phyloP scores from a whole-genome alignment of 2,797 vertebrate genomes.

The Dipus sagitta region DNA sequence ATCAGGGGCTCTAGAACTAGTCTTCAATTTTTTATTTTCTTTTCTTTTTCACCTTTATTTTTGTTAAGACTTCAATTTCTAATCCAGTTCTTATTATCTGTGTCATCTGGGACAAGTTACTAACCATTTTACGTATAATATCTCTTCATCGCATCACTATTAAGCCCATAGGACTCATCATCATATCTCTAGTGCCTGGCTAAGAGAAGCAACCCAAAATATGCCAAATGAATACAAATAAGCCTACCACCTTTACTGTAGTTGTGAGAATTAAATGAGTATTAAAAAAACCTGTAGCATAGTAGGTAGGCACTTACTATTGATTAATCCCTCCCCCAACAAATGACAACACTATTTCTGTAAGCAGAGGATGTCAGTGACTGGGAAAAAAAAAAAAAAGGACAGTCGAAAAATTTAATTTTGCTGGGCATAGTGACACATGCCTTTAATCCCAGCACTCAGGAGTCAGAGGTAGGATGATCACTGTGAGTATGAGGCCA shows the following conservation, averaged over 20 bases:
- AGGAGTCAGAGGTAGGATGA: no score
- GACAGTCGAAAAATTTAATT: not conserved
- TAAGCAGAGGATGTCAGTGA: slow-evolving; percentile 39
- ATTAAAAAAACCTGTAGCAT: slow-evolving; percentile 19
- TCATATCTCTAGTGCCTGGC: slow-evolving; percentile 1
- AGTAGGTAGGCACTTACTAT: slow-evolving; percentile 23
- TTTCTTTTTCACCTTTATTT: no score
- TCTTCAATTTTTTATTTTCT: no score
- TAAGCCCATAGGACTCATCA: slow-evolving; percentile 40
- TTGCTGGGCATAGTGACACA: no score
- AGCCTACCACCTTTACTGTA: slow-evolving; percentile 20
- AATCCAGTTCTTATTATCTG: slow-evolving; percentile 64
- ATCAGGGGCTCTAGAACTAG: no score
- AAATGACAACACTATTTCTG: slow-evolving; percentile 31
- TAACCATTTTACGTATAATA: slow-evolving; percentile 6
- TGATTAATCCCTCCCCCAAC: slow-evolving; percentile 8
- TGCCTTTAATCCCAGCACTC: no score
- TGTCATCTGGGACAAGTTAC: slow-evolving; percentile 59
- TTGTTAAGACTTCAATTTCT: slow-evolving; percentile 64
- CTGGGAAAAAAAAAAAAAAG: not conserved
- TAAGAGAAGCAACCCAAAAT: slow-evolving; percentile 48
- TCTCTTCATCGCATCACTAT: slow-evolving; percentile 43
- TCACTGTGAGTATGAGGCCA: no score
- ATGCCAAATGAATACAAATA: slow-evolving; percentile 56
- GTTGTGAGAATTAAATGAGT: slow-evolving; percentile 37